Evolutionary conservation across 2,888 invertebrate genomes (phyloP).

Genomic region (Andrena marginata): DNA sequence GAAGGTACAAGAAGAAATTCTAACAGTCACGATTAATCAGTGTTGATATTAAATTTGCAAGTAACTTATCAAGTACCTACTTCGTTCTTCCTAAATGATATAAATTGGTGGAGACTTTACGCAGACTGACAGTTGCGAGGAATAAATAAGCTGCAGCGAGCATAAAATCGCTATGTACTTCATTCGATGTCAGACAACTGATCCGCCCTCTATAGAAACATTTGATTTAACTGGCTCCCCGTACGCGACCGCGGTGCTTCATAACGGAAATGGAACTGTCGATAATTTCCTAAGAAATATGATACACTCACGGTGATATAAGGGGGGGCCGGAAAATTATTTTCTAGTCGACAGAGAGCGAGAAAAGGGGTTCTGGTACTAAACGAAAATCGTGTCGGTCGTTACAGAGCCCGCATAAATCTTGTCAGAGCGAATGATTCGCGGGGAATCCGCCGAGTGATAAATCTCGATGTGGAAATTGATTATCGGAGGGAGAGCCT

Average conservation of each 20-base stretch:
- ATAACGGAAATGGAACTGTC: slow-evolving; percentile 47
- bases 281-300: slow-evolving; percentile 49
- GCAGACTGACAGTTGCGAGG: too few relatives aligned
- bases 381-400: slow-evolving; percentile 32
- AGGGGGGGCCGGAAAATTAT: slow-evolving; percentile 46
- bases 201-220: slow-evolving; percentile 5
- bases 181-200: not conserved
- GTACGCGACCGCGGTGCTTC: slow-evolving; percentile 12
- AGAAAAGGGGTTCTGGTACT: slow-evolving; percentile 19
- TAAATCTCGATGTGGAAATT: slow-evolving; percentile 66
- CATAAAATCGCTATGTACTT: not conserved
- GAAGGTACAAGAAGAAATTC: too few relatives aligned
- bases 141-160: not conserved
- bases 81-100: too few relatives aligned
- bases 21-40: too few relatives aligned
- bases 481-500: slow-evolving; percentile 59
- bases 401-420: slow-evolving; percentile 60
- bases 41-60: not conserved
- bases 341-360: slow-evolving; percentile 39
- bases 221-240: slow-evolving; percentile 19
- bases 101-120: too few relatives aligned
- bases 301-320: slow-evolving; percentile 46
- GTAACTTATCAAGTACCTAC: too few relatives aligned
- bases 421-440: slow-evolving; percentile 62
- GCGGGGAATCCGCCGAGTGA: slow-evolving; percentile 50